Base-by-base conservation (phyloP, 2,888 invertebrate species). In the Ethmia dodecea region DNA sequence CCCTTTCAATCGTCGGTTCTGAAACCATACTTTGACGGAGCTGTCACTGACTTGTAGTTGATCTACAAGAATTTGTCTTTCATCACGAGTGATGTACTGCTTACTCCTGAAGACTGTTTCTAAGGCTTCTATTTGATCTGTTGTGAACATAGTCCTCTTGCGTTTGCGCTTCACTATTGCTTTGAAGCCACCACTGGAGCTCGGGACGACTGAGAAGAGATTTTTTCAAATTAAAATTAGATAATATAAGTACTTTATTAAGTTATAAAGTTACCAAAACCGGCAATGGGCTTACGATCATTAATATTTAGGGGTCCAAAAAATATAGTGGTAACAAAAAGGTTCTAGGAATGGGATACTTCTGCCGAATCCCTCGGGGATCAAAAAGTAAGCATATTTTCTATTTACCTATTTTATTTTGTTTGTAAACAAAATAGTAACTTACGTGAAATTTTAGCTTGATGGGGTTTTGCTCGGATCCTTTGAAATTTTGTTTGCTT, bases 21-120 rank as follows among this genome's bases (percentile, higher is more conserved):
- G 93, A 58, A 94, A 94, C 93, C 93, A 93, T 9, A 93, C 91
- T 68, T 93, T 93, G 25, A 94, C 90, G 51, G 93, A 91, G 31
- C 91, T 78, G 52, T 94, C 93, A 5, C 88, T 87, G 1, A 94
- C 73, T 36, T 83, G 78, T 0, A 93, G 73, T 3, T 73, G 59
- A 0, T 88, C 65, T 0, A 92, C 91, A 62, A 94, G 78, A 39
- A 89, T 86, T 37, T 91, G 89, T 31, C 94, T 77, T 13, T 92
- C 84, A 1, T 92, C 90, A n/a, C 92, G 86, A 49, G 89, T 91
- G 2, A 94, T 70, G 60, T 94, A 94, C 8, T 89, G 88, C 46
- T 88, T 90, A 35, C 68, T 84, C 31, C 87, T 86, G 50, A 93
- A 94, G 44, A 92, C 90, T 34, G 90, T 89, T 60, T 94, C 93